Evolutionary conservation across 2,888 invertebrate genomes (phyloP).

Genomic region (Hipparchia sbordonii): DNA sequence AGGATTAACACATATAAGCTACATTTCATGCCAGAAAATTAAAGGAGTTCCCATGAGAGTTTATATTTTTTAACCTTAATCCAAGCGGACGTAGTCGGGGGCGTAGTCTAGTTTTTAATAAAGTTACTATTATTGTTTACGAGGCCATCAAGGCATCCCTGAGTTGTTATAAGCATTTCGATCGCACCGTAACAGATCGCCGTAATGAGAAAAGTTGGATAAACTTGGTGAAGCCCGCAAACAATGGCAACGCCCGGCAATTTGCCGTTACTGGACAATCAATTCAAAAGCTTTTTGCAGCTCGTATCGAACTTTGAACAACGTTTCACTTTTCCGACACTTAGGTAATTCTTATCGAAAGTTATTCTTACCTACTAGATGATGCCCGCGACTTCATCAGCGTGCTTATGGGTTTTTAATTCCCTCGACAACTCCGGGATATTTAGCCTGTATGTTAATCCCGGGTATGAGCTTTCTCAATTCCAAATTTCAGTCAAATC

Average conservation of each 20-base stretch:
- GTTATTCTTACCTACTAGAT: background rate
- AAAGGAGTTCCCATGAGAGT: too few species aligned
- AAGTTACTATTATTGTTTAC: slow-evolving; percentile 11
- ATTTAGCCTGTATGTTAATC: too few species aligned
- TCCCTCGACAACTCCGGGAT: too few species aligned
- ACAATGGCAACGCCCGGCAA: slow-evolving; percentile 73
- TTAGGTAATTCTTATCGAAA: slow-evolving; percentile 8
- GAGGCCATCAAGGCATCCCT: slow-evolving; percentile 18
- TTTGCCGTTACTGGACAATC: slow-evolving; percentile 75
- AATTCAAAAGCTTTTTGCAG: slow-evolving; percentile 74
- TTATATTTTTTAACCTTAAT: too few species aligned
- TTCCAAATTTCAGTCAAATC: too few species aligned
- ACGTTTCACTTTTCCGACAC: slow-evolving; percentile 20
- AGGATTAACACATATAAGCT: too few species aligned
- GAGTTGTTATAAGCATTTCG: slow-evolving; percentile 55
- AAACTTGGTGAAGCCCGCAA: slow-evolving; percentile 65
- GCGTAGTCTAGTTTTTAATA: background rate
- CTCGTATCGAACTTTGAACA: slow-evolving; percentile 39
- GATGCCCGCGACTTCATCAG: too few species aligned
- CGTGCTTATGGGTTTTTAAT: too few species aligned
- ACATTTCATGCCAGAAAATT: too few species aligned
- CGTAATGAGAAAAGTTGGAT: slow-evolving; percentile 79
- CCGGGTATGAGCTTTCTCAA: too few species aligned
- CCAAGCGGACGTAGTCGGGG: too few species aligned
- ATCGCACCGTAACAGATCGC: slow-evolving; percentile 65